Conservation (phyloP, 2,113 vertebrate genomes). For the Esox niger region DNA sequence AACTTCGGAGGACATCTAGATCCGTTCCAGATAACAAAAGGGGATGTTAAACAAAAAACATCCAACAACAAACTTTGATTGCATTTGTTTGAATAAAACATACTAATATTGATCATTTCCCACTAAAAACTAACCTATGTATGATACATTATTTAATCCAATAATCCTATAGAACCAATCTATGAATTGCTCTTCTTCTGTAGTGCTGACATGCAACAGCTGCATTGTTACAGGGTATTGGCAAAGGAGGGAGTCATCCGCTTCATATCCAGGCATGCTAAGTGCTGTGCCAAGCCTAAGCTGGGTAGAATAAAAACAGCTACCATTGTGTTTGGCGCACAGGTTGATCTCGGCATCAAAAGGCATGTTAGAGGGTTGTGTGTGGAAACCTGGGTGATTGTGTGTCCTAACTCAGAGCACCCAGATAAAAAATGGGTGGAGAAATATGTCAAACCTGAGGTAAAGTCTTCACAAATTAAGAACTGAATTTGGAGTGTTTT, state of each 20-base stretch:
- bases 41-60: too few relatives aligned
- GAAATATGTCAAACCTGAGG: too few relatives aligned
- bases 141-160: conserved; percentile 48
- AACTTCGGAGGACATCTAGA: too few relatives aligned
- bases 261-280: conserved; percentile 49
- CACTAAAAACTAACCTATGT: too few relatives aligned
- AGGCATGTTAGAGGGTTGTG: conserved; percentile 40
- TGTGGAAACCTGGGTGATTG: conserved; percentile 15
- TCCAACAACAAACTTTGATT: too few relatives aligned
- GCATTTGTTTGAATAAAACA: too few relatives aligned
- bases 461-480: too few relatives aligned
- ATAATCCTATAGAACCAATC: conserved; percentile 58
- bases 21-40: too few relatives aligned
- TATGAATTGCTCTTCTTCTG: conserved; percentile 60
- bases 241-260: conserved; percentile 48
- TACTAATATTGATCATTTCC: too few relatives aligned
- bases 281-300: conserved; percentile 52
- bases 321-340: conserved; percentile 50
- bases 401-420: conserved; percentile 18
- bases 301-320: conserved; percentile 66
- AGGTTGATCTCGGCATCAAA: conserved; percentile 58
- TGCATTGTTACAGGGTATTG: conserved; percentile 55
- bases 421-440: background rate
- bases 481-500: too few relatives aligned
- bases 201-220: conserved; percentile 58